Percentiles rank a stretch among this genome's conserved stretches.
Evolutionary conservation across 1,140 invertebrate genomes (phyloP).

Genomic region (Tetragnatha versicolor): DNA sequence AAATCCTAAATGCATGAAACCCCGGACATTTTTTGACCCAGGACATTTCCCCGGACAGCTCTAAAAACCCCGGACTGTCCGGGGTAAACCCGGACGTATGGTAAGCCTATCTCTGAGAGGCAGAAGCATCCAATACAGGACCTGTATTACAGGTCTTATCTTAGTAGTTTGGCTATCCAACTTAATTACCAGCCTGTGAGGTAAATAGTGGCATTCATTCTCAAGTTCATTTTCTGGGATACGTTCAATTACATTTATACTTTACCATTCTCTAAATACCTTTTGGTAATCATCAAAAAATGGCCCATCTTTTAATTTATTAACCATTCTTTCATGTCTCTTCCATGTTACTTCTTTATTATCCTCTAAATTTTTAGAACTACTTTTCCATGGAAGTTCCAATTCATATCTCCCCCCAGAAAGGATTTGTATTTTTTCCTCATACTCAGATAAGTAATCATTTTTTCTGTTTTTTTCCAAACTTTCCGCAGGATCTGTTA

Average conservation of each 20-base stretch:
- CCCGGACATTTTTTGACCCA: no score
- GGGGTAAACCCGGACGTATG: no score
- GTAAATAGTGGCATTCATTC: background rate
- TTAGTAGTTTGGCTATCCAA: background rate
- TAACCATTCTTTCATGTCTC: background rate
- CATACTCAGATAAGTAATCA: background rate
- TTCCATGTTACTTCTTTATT: slow-evolving; percentile 4
- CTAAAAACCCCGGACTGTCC: no score
- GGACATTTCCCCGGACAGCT: no score
- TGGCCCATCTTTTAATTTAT: background rate
- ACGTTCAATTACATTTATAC: slow-evolving; percentile 15
- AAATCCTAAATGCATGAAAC: no score
- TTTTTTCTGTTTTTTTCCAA: background rate
- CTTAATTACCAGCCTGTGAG: slow-evolving; percentile 19
- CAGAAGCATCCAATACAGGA: slow-evolving; percentile 40
- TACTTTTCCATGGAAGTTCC: background rate
- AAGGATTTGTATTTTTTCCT: background rate
- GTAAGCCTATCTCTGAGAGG: no score
- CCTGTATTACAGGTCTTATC: slow-evolving; percentile 4
- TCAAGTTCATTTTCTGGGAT: slow-evolving; percentile 3
- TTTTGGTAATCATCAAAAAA: background rate
- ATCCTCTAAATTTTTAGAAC: background rate
- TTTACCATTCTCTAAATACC: slow-evolving; percentile 18
- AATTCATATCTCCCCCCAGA: background rate
- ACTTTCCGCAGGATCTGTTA: background rate